A percentile compares a stretch with the other conserved stretches of the same genome.
These are phyloP conservation scores for Fringilla coelebs DNA, from an alignment of 2,797 vertebrate genomes.

Conservation along the genomic window DNA sequence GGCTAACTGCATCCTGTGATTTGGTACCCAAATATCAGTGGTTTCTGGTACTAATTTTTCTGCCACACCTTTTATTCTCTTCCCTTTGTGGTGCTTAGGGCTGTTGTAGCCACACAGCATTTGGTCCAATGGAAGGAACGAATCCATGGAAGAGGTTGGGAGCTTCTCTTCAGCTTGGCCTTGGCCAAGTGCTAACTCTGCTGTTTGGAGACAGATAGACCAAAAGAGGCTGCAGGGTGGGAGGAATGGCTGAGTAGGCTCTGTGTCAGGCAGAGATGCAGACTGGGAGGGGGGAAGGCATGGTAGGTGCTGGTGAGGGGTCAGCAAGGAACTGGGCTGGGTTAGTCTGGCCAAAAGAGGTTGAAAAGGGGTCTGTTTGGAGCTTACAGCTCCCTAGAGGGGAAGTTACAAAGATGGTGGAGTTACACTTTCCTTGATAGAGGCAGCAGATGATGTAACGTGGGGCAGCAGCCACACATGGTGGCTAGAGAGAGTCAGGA, in stretches of 20 bases:
- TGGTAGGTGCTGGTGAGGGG: not conserved
- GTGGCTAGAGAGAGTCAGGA: not conserved
- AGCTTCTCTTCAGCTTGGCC: not conserved
- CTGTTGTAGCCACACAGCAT: fast-evolving
- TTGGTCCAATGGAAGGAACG: not conserved
- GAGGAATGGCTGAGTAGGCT: not conserved
- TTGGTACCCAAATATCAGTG: fast-evolving
- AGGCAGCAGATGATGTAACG: fast-evolving
- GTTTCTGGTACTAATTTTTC: not conserved
- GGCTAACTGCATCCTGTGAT: not conserved
- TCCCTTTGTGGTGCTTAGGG: not conserved
- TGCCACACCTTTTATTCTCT: not conserved
- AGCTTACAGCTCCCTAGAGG: not conserved
- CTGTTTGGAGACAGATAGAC: not conserved
- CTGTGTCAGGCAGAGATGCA: not conserved
- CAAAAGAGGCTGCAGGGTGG: not conserved
- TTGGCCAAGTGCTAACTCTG: not conserved
- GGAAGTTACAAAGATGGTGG: not conserved
- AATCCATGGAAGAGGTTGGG: not conserved
- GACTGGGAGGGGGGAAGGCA: not conserved
- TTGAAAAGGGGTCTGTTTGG: not conserved
- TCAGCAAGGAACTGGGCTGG: not conserved
- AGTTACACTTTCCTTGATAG: not conserved
- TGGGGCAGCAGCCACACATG: not conserved
- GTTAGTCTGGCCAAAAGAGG: not conserved